Percentiles rank a stretch among this genome's conserved stretches.
These are phyloP conservation scores for Eudiplozoon nipponicum DNA, from an alignment of 2,888 invertebrate genomes.

Conservation along the genomic window DNA sequence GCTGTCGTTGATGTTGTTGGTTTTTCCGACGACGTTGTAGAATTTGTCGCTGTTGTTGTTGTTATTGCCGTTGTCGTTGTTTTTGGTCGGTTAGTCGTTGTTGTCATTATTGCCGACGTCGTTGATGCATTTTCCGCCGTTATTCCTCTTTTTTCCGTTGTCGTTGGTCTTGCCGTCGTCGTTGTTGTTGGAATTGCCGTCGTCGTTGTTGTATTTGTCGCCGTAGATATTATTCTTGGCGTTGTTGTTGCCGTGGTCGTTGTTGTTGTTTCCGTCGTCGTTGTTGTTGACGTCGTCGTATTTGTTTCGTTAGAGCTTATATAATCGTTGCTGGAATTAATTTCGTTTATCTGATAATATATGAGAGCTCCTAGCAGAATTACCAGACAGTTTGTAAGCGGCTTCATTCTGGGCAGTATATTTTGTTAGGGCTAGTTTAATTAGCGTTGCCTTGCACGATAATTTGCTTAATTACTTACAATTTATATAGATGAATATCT, in stretches of 20 bases:
- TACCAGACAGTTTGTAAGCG: too few species aligned
- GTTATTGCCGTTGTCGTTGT: neutral
- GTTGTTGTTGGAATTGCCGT: neutral
- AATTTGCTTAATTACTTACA: too few species aligned
- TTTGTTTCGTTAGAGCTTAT: neutral
- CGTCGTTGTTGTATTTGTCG: neutral
- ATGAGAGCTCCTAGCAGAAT: too few species aligned
- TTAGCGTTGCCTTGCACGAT: too few species aligned
- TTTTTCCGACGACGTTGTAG: neutral
- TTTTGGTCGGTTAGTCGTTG: neutral
- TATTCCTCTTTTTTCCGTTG: neutral
- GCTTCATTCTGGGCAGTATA: too few species aligned
- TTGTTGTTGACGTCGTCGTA: neutral
- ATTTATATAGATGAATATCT: too few species aligned
- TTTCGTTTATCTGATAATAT: too few species aligned
- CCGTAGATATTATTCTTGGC: neutral
- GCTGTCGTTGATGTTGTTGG: neutral
- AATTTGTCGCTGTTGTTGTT: neutral
- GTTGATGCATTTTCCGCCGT: neutral
- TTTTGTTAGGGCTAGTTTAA: too few species aligned
- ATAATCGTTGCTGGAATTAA: neutral
- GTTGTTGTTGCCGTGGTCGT: neutral
- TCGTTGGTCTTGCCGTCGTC: neutral
- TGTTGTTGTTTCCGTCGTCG: neutral
- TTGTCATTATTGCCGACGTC: neutral